Evolutionary conservation across 2,797 vertebrate genomes (phyloP), one percentile per base, ranked within the genome.

Genomic region (Syngnathus rostellatus): DNA sequence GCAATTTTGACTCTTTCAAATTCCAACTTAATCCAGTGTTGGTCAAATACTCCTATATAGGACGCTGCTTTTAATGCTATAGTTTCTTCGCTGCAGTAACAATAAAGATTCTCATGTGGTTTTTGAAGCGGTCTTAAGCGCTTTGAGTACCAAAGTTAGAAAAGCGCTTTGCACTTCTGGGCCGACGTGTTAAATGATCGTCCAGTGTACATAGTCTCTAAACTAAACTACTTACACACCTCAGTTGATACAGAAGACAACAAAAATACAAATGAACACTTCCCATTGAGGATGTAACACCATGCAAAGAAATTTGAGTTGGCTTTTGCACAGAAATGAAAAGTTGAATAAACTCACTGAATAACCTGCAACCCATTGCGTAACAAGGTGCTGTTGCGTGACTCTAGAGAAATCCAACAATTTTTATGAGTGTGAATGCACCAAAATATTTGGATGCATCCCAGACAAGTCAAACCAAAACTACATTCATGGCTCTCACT

Each of bases 1-100:
- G 45, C 14, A 46, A 16, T 1, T 46, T 43, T 12, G 41, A 43
- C 41, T 12, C 41, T 12, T 43, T 31, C 31, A 31, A 31, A 31
- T 31, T 31, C 31, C 31, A 31, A 31, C 31, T 31, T 9, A 16
- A 17, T 19, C 7, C 16, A 38, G 31, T 59, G 57, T 59, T 59
- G 8, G 16, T 17, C 37, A 17, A 43, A 23, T 75, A 63, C 53
- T 54, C 53, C 53, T 12, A 25, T 5, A 51, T 39, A 62, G 38
- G 68, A 74, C 51, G 65, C 63, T 11, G 5, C 9, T 23, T 25
- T 4, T 11, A 50, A 50, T 50, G 12, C 46, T 50, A 3, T 50
- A 2, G 59, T 62, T 50, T 37, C 31, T 60, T 70, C 31, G 0
- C 64, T 50, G 51, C 43, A 62, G 37, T 43, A 71, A 41, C 55